phyloP scores from a whole-genome alignment of 2,797 vertebrate species.

The Florisuga fusca region DNA sequence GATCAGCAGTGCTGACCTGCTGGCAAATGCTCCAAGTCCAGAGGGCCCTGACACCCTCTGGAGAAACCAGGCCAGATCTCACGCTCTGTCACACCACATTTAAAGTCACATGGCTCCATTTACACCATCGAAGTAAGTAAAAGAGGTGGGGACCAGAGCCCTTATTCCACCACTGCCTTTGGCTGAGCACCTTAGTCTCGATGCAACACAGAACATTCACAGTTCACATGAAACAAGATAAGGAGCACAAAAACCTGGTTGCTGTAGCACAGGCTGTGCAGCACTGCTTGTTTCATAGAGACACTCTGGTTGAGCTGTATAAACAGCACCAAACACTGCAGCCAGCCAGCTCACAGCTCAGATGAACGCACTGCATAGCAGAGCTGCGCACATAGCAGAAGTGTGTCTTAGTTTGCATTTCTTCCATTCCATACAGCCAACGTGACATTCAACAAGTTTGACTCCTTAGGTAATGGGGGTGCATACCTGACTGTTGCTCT shows the following conservation, averaged over 20 bases:
- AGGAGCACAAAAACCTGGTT: slow-evolving; percentile 10
- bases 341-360: slow-evolving; percentile 76
- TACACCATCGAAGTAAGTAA: neutral
- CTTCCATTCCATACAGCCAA: slow-evolving; percentile 77
- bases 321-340: slow-evolving; percentile 59
- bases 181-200: neutral
- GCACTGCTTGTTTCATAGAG: slow-evolving; percentile 40
- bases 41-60: fast-evolving
- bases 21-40: neutral
- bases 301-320: slow-evolving; percentile 50
- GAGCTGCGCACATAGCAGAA: slow-evolving; percentile 70
- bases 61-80: neutral
- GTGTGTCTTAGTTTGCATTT: slow-evolving; percentile 68
- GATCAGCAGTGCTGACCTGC: neutral
- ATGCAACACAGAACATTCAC: neutral
- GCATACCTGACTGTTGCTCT: slow-evolving; percentile 39
- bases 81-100: neutral
- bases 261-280: slow-evolving; percentile 7
- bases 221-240: neutral
- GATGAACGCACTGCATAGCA: slow-evolving; percentile 46
- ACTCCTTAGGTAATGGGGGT: slow-evolving; percentile 57
- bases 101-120: neutral
- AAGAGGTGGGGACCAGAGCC: neutral
- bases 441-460: slow-evolving; percentile 66
- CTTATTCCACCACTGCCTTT: neutral